These are phyloP conservation scores for Trichonephila inaurata DNA, from an alignment of 1,140 invertebrate species.

Conservation along the genomic window DNA sequence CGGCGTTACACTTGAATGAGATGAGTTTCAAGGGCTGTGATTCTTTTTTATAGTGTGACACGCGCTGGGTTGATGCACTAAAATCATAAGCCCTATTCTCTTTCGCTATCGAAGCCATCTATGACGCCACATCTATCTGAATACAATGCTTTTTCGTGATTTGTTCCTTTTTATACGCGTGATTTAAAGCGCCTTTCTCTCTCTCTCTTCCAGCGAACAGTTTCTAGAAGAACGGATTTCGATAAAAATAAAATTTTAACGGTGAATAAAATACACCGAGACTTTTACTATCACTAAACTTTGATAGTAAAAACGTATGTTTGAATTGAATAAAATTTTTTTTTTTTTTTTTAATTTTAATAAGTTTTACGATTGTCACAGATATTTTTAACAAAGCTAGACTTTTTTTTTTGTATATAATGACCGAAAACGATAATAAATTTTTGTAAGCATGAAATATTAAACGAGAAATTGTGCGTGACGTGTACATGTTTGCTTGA, in stretches of 20 bases:
- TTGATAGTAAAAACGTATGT: too few relatives aligned
- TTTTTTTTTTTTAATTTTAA: too few relatives aligned
- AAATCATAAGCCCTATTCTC: neutral
- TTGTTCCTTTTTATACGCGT: neutral
- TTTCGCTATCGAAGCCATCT: constrained; percentile 10
- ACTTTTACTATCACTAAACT: too few relatives aligned
- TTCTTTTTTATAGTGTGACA: constrained; percentile 5
- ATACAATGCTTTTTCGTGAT: constrained; percentile 9
- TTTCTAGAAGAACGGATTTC: neutral
- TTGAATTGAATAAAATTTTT: too few relatives aligned
- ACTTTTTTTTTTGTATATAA: too few relatives aligned
- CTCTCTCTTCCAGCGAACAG: neutral
- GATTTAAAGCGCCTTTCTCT: neutral
- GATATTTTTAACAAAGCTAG: too few relatives aligned
- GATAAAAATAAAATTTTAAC: neutral
- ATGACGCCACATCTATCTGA: neutral
- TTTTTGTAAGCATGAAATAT: too few relatives aligned
- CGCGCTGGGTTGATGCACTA: constrained; percentile 17
- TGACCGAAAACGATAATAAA: too few relatives aligned
- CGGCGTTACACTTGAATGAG: constrained; percentile 21
- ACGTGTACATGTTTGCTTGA: too few relatives aligned
- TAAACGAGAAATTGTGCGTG: too few relatives aligned
- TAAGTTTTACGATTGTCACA: too few relatives aligned
- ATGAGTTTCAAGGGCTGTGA: neutral
- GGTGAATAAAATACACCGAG: neutral